A percentile compares a stretch with the other conserved stretches of the same genome.
Conservation (phyloP, 2,113 vertebrate genomes). For the Delphinapterus leucas region DNA sequence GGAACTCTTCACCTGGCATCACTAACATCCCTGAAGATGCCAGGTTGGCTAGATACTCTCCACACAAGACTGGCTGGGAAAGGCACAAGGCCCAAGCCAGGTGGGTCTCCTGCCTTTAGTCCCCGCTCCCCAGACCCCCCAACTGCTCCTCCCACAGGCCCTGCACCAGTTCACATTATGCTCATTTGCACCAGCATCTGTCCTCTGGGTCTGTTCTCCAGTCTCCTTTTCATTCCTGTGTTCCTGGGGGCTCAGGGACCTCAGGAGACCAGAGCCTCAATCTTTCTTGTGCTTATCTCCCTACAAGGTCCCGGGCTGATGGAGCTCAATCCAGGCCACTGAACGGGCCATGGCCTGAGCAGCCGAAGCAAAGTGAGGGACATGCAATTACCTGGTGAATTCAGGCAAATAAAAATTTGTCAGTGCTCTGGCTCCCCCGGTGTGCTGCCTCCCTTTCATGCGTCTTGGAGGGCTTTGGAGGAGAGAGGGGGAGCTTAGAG, state of each 20-base stretch:
- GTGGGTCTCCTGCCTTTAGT: neutral
- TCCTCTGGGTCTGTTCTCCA: neutral
- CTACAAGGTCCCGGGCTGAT: neutral
- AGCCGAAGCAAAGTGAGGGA: neutral
- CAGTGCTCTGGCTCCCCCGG: neutral
- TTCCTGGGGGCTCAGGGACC: neutral
- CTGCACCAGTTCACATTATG: too few species aligned
- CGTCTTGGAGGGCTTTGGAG: neutral
- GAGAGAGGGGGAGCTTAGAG: neutral
- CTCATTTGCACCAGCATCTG: neutral
- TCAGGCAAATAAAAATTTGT: constrained; percentile 44
- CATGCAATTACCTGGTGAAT: constrained; percentile 39
- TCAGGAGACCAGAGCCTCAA: neutral
- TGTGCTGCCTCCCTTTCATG: neutral
- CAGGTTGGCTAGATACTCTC: neutral
- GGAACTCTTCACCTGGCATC: neutral
- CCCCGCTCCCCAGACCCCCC: neutral
- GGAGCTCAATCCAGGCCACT: neutral
- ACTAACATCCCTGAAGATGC: neutral
- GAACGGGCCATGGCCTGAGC: neutral
- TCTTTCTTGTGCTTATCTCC: neutral
- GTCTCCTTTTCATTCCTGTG: neutral
- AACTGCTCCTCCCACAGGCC: neutral
- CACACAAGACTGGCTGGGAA: neutral
- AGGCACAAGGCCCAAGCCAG: neutral